These are phyloP conservation scores for Drosophila basisetae DNA, from an alignment of 2,888 invertebrate genomes.

Conservation along the genomic window DNA sequence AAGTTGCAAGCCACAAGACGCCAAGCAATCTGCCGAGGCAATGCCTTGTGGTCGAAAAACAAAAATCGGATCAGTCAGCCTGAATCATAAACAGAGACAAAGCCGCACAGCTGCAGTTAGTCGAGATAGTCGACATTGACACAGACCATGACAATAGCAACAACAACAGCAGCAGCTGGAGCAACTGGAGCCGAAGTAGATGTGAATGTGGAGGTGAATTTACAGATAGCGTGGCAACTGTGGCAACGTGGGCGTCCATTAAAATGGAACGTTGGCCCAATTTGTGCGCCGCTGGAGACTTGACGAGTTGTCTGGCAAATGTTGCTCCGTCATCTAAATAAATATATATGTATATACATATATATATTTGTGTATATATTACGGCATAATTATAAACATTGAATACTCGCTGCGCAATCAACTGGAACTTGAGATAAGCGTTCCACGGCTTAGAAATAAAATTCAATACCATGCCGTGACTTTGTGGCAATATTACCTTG, in stretches of 20 bases:
- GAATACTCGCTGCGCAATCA: slow-evolving; percentile 55
- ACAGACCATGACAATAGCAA: slow-evolving; percentile 51
- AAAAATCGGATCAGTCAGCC: slow-evolving; percentile 43
- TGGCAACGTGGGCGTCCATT: slow-evolving; percentile 66
- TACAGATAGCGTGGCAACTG: slow-evolving; percentile 7
- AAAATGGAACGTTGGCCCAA: slow-evolving; percentile 65
- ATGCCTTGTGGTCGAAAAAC: slow-evolving; percentile 59
- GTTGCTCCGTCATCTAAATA: slow-evolving; percentile 36
- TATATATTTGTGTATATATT: slow-evolving; percentile 5
- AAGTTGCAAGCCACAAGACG: slow-evolving; percentile 46
- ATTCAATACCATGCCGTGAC: slow-evolving; percentile 48
- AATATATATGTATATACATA: slow-evolving; percentile 14
- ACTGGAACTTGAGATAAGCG: slow-evolving; percentile 67
- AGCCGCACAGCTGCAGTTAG: slow-evolving; percentile 20
- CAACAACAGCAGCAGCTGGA: slow-evolving; percentile 18
- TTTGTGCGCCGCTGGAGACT: slow-evolving; percentile 61
- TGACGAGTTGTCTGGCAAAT: slow-evolving; percentile 44
- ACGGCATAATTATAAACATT: slow-evolving; percentile 59
- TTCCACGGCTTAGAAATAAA: slow-evolving; percentile 44
- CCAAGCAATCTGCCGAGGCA: slow-evolving; percentile 28
- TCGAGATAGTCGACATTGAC: slow-evolving; percentile 59
- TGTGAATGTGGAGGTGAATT: slow-evolving; percentile 10
- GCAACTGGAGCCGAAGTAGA: slow-evolving; percentile 9
- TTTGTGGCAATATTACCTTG: slow-evolving; percentile 17
- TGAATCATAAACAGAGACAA: slow-evolving; percentile 36